Evolutionary conservation across 30 jellyfish, hydroid and myxozoan genomes (phyloP).

Genomic region (Aurelia sp.): DNA sequence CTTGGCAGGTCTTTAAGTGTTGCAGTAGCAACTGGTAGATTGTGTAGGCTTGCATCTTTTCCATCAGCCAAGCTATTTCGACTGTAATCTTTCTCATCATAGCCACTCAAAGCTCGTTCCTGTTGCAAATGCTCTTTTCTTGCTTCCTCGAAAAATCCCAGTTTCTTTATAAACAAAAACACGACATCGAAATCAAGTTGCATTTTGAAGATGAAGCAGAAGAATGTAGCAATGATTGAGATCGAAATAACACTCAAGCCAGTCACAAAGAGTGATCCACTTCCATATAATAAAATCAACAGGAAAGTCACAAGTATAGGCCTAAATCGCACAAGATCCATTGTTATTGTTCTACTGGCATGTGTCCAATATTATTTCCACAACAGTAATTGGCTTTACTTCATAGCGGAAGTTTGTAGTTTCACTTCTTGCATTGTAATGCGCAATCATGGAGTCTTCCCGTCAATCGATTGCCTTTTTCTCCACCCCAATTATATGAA

Average conservation of each 20-base stretch:
- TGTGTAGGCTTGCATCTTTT: not conserved
- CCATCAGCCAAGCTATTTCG: not conserved
- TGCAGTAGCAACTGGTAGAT: not conserved
- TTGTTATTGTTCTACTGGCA: not conserved
- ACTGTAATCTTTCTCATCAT: not conserved
- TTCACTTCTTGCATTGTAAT: too few species aligned
- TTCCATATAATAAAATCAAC: conserved; percentile 51
- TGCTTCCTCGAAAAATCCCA: conserved; percentile 26
- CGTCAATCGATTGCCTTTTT: too few species aligned
- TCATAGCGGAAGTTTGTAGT: too few species aligned
- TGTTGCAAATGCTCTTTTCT: not conserved
- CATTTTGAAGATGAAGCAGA: conserved; percentile 76
- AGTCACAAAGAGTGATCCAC: conserved; percentile 57
- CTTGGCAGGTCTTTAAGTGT: conserved; percentile 81
- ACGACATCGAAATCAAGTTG: conserved; percentile 76
- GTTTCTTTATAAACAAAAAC: conserved; percentile 26
- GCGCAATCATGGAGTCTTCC: too few species aligned
- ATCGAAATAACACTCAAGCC: conserved; percentile 53
- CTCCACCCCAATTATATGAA: too few species aligned
- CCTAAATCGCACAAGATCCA: conserved; percentile 50
- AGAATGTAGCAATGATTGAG: conserved; percentile 68
- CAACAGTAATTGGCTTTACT: too few species aligned
- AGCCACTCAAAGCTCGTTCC: not conserved
- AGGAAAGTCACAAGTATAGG: conserved; percentile 63
- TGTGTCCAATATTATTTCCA: too few species aligned